Percentiles rank a stretch among this genome's conserved stretches.
These are phyloP conservation scores for Drosophila bifasciata DNA, from an alignment of 1,140 invertebrate species.

Conservation along the genomic window DNA sequence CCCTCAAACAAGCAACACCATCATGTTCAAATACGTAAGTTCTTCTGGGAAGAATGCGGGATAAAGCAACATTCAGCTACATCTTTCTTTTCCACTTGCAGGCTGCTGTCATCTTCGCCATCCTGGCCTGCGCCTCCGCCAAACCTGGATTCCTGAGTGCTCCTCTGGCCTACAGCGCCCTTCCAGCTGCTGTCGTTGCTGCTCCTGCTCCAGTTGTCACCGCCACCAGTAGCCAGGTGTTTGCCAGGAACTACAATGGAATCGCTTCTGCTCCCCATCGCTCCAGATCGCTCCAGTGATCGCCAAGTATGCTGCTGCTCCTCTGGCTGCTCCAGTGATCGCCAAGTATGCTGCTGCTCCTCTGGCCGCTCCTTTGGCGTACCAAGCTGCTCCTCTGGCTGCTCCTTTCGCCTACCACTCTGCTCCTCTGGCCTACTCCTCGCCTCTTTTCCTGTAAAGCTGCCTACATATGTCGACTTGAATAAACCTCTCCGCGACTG, in stretches of 20 bases:
- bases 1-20: conserved; percentile 38
- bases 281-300: conserved; percentile 10
- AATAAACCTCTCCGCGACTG: conserved; percentile 45
- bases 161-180: conserved; percentile 32
- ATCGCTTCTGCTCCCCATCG: conserved; percentile 69
- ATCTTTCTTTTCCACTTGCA: neutral
- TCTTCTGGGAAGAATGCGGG: neutral
- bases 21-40: conserved; percentile 74
- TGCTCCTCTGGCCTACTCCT: too few species aligned
- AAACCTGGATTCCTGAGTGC: conserved; percentile 67
- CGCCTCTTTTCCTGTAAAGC: conserved; percentile 25
- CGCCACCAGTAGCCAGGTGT: conserved; percentile 84
- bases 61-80: neutral
- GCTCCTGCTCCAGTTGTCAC: conserved; percentile 79
- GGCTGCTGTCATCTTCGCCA: conserved; percentile 76
- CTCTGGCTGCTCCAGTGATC: too few species aligned
- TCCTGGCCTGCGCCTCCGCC: conserved; percentile 70
- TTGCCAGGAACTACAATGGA: conserved; percentile 84
- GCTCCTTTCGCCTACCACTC: conserved; percentile 14
- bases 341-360: conserved; percentile 38
- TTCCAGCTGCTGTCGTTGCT: conserved; percentile 62
- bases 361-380: neutral
- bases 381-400: conserved; percentile 37
- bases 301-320: conserved; percentile 10
- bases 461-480: neutral